Evolutionary conservation across 2,888 invertebrate genomes (phyloP), one percentile per base, ranked within the genome.

Genomic region (Ferrisia virgata): DNA sequence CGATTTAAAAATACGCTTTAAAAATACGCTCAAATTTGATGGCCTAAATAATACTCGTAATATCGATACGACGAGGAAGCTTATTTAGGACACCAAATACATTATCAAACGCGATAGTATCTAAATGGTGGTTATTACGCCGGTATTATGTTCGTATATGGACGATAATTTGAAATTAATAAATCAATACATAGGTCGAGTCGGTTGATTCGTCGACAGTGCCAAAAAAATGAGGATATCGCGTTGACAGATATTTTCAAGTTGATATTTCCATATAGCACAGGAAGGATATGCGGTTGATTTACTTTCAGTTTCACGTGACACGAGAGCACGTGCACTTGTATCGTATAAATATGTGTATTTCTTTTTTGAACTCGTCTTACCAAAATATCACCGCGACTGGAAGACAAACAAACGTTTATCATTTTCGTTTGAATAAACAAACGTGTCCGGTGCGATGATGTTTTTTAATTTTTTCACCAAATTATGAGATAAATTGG

Each of bases 261-360:
- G 15, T 76, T 8, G 9, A 76, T 47, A 69, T 76, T 76, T 69
- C 8, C 72, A 13, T n/a, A n/a, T 28, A 39, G 43, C 43, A 64
- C 83, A 72, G 83, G 76, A 83, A 83, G 83, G 83, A 83, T 83
- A 43, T 83, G 15, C 76, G 83, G 83, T 43, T 76, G 72, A 72
- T 43, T 76, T 72, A 47, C 69, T 40, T 72, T 72, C 28, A 72
- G 36, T 39, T 76, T 76, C 72, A n/a, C 43, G 40, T 83, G 43
- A 72, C 64, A 36, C 36, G 36, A 36, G 36, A 36, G 64, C 64
- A 33, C 43, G 47, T 80, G 80, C 80, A 79, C 43, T 79, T 80
- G 47, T 53, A 64, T 64, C 28, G 28, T 64, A 28, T 15, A 15
- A 64, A 64, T 64, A 28, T 58, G 8, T 28, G 2, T 15, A 3